Percentiles rank a stretch among this genome's conserved stretches.
Evolutionary conservation across 2,888 invertebrate genomes (phyloP).

Genomic region (Drosophila atripex): DNA sequence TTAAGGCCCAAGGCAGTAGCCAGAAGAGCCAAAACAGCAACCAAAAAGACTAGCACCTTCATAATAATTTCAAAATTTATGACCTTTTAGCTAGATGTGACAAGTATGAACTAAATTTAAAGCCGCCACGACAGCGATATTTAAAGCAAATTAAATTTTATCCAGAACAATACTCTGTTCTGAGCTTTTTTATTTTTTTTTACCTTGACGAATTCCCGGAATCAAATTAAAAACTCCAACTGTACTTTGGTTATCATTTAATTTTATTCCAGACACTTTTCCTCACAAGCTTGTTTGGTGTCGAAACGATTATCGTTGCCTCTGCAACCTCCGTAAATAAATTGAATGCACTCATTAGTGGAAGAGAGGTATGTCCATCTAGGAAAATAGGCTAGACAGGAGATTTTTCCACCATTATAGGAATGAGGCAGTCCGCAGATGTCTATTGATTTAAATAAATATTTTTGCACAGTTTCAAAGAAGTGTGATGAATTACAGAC

Average conservation of each 20-base stretch:
- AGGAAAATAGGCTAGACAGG: constrained; percentile 52
- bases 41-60: no score
- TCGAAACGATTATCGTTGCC: constrained; percentile 69
- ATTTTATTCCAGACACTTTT: constrained; percentile 49
- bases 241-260: no score
- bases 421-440: constrained; percentile 56
- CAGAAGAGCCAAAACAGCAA: no score
- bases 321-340: constrained; percentile 66
- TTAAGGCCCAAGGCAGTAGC: no score
- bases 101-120: no score
- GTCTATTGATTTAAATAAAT: constrained; percentile 35
- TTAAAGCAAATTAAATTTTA: neutral
- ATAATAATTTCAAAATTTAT: no score
- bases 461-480: neutral
- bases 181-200: no score
- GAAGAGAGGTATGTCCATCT: constrained; percentile 53
- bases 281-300: constrained; percentile 45
- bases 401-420: constrained; percentile 45
- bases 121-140: neutral
- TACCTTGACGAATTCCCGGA: no score
- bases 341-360: constrained; percentile 52
- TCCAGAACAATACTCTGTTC: neutral
- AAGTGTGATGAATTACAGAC: no score
- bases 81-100: no score
- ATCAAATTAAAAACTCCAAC: no score